Evolutionary conservation across 2,888 invertebrate genomes (phyloP).

Genomic region (Aradus depressus): DNA sequence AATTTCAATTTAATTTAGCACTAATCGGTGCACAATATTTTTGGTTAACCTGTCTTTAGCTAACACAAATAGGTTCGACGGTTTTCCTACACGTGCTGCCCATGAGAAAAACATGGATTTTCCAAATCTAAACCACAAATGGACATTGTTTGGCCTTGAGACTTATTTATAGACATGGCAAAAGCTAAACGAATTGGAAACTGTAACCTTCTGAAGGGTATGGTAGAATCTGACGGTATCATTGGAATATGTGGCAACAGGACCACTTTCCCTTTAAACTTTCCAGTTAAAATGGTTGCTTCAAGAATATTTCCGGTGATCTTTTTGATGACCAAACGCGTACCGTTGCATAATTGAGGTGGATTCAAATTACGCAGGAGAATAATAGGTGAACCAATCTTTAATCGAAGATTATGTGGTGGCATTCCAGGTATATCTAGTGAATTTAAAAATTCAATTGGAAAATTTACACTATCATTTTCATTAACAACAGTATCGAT

Average conservation of each 20-base stretch:
- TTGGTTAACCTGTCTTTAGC: too few relatives aligned
- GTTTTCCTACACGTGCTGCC: too few relatives aligned
- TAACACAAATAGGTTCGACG: too few relatives aligned
- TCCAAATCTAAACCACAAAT: slow-evolving; percentile 25
- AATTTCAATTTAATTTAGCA: too few relatives aligned
- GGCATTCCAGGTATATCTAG: slow-evolving; percentile 30
- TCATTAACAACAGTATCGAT: slow-evolving; percentile 29
- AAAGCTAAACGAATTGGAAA: slow-evolving; percentile 28
- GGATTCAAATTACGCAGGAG: slow-evolving; percentile 31
- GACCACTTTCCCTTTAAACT: slow-evolving; percentile 31
- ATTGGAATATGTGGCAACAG: slow-evolving; percentile 27
- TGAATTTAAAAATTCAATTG: slow-evolving; percentile 34
- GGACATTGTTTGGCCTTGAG: slow-evolving; percentile 28
- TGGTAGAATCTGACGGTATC: slow-evolving; percentile 22
- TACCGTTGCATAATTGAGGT: slow-evolving; percentile 32
- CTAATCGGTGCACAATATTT: too few relatives aligned
- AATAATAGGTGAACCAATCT: slow-evolving; percentile 31
- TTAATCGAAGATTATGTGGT: slow-evolving; percentile 28
- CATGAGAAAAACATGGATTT: slow-evolving; percentile 28
- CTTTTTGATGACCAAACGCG: slow-evolving; percentile 28
- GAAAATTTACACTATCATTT: slow-evolving; percentile 26
- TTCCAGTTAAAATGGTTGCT: slow-evolving; percentile 28
- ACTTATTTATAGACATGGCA: slow-evolving; percentile 28
- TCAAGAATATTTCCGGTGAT: slow-evolving; percentile 30
- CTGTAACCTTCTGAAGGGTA: slow-evolving; percentile 27